A percentile compares a stretch with the other conserved stretches of the same genome.
Evolutionary conservation across 23 tunicate species (phyloP).

Genomic region (Styela plicata): DNA sequence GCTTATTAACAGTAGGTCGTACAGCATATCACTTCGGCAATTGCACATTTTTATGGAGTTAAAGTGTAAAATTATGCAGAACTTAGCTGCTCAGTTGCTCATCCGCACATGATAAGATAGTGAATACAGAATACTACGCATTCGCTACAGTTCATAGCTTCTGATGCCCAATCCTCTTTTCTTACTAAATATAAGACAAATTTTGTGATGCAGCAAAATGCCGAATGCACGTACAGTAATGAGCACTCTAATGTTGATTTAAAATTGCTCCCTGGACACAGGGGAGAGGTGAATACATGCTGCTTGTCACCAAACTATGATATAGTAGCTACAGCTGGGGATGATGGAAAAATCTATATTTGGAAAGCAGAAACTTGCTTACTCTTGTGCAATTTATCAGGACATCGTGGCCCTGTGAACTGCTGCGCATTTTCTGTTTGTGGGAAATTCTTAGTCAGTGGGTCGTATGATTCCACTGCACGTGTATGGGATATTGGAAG

Average conservation of each 20-base stretch:
- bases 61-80: no score
- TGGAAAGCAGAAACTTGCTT: conserved; percentile 57
- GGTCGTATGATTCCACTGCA: conserved; percentile 61
- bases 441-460: conserved; percentile 65
- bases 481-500: conserved; percentile 21
- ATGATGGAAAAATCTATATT: conserved; percentile 54
- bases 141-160: no score
- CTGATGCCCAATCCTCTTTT: no score
- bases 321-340: conserved; percentile 69
- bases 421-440: conserved; percentile 61
- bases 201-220: no score
- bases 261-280: conserved; percentile 12
- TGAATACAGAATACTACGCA: no score
- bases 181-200: no score
- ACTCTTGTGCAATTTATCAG: conserved; percentile 44
- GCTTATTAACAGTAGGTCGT: no score
- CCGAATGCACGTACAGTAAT: no score
- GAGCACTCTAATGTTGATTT: neutral
- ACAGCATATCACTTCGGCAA: no score
- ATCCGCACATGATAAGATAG: no score
- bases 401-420: conserved; percentile 80
- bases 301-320: conserved; percentile 48
- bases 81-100: no score
- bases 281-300: conserved; percentile 69
- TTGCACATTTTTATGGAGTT: no score